Evolutionary conservation across 1,140 invertebrate species (phyloP).

Genomic region (Venustaconcha ellipsiformis): DNA sequence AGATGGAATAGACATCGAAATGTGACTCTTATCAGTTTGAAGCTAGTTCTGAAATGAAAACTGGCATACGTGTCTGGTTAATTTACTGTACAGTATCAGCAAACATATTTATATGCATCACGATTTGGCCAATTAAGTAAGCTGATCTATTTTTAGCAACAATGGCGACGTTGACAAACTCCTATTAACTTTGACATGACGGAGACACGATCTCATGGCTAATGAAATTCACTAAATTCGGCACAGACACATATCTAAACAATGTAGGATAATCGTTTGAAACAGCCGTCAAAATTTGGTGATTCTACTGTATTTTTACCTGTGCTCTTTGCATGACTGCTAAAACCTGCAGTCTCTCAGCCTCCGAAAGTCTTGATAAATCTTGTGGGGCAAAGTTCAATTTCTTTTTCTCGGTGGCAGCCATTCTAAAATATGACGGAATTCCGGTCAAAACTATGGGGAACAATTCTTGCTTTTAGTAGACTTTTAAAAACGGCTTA

Average conservation of each 20-base stretch:
- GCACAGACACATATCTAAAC: no score
- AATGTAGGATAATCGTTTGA: background rate
- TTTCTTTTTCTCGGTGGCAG: constrained; percentile 34
- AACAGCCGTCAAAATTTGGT: background rate
- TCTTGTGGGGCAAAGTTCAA: constrained; percentile 55
- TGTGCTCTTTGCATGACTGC: constrained; percentile 61
- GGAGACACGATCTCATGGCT: constrained; percentile 10
- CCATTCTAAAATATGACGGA: constrained; percentile 8
- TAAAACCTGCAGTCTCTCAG: constrained; percentile 57
- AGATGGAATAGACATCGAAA: no score
- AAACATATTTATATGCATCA: no score
- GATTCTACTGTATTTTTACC: constrained; percentile 32
- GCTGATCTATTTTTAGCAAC: background rate
- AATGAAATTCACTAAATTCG: background rate
- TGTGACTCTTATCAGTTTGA: no score
- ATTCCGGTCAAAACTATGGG: no score
- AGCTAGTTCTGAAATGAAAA: no score
- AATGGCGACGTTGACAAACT: constrained; percentile 1
- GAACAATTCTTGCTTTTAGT: no score
- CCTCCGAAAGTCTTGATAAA: constrained; percentile 58
- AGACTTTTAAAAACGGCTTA: no score
- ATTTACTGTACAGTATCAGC: no score
- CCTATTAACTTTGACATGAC: background rate
- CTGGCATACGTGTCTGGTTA: no score
- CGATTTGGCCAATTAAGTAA: background rate